These are phyloP conservation scores for Anolis sagrei DNA, from an alignment of 2,113 vertebrate species.

Conservation along the genomic window DNA sequence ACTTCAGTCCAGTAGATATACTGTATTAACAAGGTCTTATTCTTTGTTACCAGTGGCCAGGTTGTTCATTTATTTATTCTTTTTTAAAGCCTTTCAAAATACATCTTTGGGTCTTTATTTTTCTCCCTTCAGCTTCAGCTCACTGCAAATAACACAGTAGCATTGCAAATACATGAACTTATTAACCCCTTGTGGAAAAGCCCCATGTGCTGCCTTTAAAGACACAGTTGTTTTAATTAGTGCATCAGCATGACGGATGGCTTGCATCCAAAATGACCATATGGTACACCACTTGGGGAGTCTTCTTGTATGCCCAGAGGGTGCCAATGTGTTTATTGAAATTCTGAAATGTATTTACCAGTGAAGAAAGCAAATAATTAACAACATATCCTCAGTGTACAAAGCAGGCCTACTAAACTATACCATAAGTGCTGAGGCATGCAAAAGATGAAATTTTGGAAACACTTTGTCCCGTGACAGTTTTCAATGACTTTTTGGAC, in stretches of 20 bases:
- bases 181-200: slow-evolving; percentile 29
- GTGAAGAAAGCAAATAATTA: not conserved
- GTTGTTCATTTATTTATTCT: slow-evolving; percentile 9
- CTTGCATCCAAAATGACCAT: slow-evolving; percentile 8
- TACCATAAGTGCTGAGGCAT: not conserved
- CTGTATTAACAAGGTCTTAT: not conserved
- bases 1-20: not conserved
- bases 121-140: not conserved
- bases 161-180: slow-evolving; percentile 29
- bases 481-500: not conserved
- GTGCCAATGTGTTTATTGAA: slow-evolving; percentile 27
- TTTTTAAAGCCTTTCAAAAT: slow-evolving; percentile 13
- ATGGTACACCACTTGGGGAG: slow-evolving; percentile 9
- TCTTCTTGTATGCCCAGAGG: slow-evolving; percentile 2
- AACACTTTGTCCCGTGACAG: not conserved
- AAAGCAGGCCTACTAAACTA: not conserved
- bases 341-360: slow-evolving; percentile 46
- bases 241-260: slow-evolving; percentile 25
- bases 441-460: not conserved
- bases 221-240: slow-evolving; percentile 39
- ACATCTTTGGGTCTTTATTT: not conserved
- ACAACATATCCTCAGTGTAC: not conserved
- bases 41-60: not conserved
- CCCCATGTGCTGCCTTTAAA: slow-evolving; percentile 26
- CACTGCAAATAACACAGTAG: slow-evolving; percentile 12